These are phyloP conservation scores for Rachycentron canadum DNA, from an alignment of 2,797 vertebrate species.

Conservation along the genomic window DNA sequence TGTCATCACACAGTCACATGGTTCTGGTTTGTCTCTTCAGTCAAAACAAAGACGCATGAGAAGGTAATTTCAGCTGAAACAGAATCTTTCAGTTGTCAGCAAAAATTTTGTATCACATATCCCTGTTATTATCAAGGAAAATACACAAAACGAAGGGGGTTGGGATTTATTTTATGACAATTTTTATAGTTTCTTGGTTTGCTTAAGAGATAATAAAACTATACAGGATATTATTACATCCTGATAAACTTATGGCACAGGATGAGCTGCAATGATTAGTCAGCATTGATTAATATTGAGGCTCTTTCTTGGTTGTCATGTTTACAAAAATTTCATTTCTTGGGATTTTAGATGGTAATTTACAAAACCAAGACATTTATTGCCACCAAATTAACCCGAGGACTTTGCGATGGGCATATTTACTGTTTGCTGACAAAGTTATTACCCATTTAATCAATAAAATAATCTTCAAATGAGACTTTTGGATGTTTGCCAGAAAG, in stretches of 20 bases:
- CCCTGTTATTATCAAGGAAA: too few relatives aligned
- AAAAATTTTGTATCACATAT: neutral
- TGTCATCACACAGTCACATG: slow-evolving; percentile 23
- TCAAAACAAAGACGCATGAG: neutral
- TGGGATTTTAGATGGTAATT: neutral
- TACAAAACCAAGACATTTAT: neutral
- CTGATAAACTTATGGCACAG: too few relatives aligned
- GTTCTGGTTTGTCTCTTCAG: slow-evolving; percentile 9
- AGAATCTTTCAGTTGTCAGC: too few relatives aligned
- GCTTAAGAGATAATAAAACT: too few relatives aligned
- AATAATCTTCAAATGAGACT: neutral
- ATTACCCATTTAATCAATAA: neutral
- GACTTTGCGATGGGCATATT: neutral
- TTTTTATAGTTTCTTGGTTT: neutral
- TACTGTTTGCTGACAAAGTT: neutral
- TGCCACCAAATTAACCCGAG: neutral
- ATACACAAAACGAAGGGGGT: too few relatives aligned
- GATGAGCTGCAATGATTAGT: too few relatives aligned
- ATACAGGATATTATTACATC: too few relatives aligned
- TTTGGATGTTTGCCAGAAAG: neutral
- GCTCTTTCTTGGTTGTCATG: neutral
- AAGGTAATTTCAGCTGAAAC: neutral
- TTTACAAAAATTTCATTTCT: neutral
- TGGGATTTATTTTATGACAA: too few relatives aligned
- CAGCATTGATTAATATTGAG: too few relatives aligned